These are phyloP conservation scores for Arrhopalites spinosus DNA, from an alignment of 2,888 invertebrate genomes.

Conservation along the genomic window DNA sequence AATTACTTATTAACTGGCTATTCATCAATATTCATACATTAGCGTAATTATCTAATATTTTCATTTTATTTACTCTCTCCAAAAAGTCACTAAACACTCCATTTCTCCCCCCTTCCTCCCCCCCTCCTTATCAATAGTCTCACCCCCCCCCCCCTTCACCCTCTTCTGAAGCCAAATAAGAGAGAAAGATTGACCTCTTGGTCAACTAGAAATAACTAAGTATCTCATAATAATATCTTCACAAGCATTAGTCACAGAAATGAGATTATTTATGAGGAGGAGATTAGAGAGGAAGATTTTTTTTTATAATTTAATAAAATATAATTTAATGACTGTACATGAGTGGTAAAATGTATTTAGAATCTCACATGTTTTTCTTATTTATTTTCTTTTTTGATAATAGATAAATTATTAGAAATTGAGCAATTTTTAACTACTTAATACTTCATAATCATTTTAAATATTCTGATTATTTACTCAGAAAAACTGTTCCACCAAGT, in stretches of 20 bases:
- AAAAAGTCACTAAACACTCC: not conserved
- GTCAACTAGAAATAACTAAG: not conserved
- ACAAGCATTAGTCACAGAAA: not conserved
- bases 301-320: not conserved
- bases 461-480: no score
- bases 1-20: constrained; percentile 33
- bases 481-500: no score
- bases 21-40: constrained; percentile 38
- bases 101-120: not conserved
- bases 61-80: constrained; percentile 22
- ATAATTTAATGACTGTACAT: constrained; percentile 20
- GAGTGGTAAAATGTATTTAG: constrained; percentile 27
- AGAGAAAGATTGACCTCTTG: not conserved
- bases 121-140: not conserved
- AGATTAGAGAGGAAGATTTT: not conserved
- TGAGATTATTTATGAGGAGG: not conserved
- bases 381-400: not conserved
- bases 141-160: not conserved
- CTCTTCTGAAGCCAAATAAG: no score
- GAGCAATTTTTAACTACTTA: constrained; percentile 7
- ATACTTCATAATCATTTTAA: no score
- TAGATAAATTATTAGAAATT: not conserved
- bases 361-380: not conserved
- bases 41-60: constrained; percentile 32
- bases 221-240: not conserved